Conservation (phyloP, 2,113 vertebrate genomes). For the Cyanoramphus novaezelandiae region DNA sequence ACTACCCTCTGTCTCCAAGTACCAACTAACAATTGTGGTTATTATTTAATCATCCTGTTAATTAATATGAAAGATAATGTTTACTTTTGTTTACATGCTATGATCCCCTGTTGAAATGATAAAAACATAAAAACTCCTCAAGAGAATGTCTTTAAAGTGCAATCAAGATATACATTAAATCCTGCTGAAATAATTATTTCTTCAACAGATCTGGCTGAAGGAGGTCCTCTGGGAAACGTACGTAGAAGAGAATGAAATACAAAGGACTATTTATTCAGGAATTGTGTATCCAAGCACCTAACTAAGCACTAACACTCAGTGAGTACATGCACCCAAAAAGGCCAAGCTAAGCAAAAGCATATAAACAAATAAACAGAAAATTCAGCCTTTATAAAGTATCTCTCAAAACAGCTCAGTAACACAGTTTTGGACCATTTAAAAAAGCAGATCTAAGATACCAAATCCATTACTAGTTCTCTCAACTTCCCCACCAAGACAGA, state of each 20-base stretch:
- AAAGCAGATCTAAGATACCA: neutral
- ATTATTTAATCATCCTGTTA: conserved; percentile 55
- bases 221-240: conserved; percentile 56
- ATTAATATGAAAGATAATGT: conserved; percentile 61
- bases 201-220: conserved; percentile 66
- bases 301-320: neutral
- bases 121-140: conserved; percentile 65
- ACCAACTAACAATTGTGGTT: conserved; percentile 44
- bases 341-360: neutral
- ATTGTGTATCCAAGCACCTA: conserved; percentile 51
- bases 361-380: neutral
- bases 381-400: neutral
- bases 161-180: conserved; percentile 83
- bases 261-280: conserved; percentile 57
- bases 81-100: conserved; percentile 54
- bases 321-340: neutral
- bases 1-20: conserved; percentile 43
- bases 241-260: conserved; percentile 40
- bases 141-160: conserved; percentile 82
- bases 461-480: neutral
- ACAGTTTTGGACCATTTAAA: neutral
- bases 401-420: neutral
- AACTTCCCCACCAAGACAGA: neutral
- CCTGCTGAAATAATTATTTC: conserved; percentile 90
- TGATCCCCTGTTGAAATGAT: conserved; percentile 50